Conservation (phyloP, 2,888 invertebrate species). For the Formica aserva region DNA sequence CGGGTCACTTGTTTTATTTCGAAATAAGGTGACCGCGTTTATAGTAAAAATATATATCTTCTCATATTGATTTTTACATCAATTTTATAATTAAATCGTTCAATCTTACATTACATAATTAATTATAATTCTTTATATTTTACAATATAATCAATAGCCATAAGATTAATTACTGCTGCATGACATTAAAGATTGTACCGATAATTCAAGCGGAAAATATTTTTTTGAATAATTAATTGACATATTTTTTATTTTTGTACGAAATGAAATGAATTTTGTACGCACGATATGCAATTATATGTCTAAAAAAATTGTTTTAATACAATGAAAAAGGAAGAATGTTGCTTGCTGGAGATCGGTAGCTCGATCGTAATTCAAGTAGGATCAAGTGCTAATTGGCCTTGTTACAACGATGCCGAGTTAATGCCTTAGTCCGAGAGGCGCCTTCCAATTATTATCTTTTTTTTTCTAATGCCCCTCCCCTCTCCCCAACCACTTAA, state of each 20-base stretch:
- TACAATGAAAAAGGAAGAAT: constrained; percentile 40
- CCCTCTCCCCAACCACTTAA: constrained; percentile 22
- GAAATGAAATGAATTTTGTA: background rate
- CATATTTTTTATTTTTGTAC: background rate
- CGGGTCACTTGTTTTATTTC: constrained; percentile 49
- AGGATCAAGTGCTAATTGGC: constrained; percentile 82
- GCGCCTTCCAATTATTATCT: constrained; percentile 77
- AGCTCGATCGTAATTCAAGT: constrained; percentile 79
- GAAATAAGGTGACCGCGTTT: constrained; percentile 13
- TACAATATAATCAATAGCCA: background rate
- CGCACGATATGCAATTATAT: background rate
- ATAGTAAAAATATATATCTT: background rate
- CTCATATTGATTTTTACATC: background rate
- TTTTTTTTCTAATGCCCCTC: constrained; percentile 33
- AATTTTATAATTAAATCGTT: background rate
- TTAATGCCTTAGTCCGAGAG: constrained; percentile 63
- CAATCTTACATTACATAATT: background rate
- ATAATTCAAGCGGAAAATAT: background rate
- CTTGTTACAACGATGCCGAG: constrained; percentile 74
- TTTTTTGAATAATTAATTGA: background rate
- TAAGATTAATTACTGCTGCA: background rate
- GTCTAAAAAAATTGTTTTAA: constrained; percentile 1
- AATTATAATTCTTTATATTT: background rate
- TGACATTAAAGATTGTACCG: background rate
- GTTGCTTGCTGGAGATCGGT: constrained; percentile 58